Evolutionary conservation across 1,140 invertebrate genomes (phyloP).

Genomic region (Cydia splendana): DNA sequence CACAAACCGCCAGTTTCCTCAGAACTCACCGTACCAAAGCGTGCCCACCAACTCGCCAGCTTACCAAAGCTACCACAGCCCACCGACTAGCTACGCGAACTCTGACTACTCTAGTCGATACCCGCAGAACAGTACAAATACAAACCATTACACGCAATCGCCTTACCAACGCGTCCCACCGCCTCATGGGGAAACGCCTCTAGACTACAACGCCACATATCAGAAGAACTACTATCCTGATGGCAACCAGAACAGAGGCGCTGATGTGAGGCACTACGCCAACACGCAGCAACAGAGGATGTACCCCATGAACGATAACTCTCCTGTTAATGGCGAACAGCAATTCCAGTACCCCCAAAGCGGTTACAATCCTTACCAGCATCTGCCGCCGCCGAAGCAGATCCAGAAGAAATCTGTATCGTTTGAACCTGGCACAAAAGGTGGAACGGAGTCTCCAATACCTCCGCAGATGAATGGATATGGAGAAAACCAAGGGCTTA

Average conservation of each 20-base stretch:
- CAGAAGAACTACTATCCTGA: slow-evolving; percentile 67
- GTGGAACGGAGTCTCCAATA: slow-evolving; percentile 79
- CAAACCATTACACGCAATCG: slow-evolving; percentile 69
- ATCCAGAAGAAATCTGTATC: slow-evolving; percentile 84
- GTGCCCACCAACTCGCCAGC: slow-evolving; percentile 73
- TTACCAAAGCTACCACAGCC: slow-evolving; percentile 71
- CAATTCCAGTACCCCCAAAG: slow-evolving; percentile 65
- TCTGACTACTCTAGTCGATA: slow-evolving; percentile 74
- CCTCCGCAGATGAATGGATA: slow-evolving; percentile 73
- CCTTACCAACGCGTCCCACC: slow-evolving; percentile 81
- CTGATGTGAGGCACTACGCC: slow-evolving; percentile 58
- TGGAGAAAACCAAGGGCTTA: slow-evolving; percentile 42
- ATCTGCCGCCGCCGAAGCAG: slow-evolving; percentile 78
- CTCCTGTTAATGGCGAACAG: slow-evolving; percentile 45
- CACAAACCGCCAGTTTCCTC: slow-evolving; percentile 55
- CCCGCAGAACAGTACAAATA: slow-evolving; percentile 59
- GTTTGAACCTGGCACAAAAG: slow-evolving; percentile 84
- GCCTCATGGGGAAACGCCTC: slow-evolving; percentile 74
- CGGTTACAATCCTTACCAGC: slow-evolving; percentile 81
- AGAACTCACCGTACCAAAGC: slow-evolving; percentile 73
- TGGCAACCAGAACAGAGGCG: slow-evolving; percentile 48
- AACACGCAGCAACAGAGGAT: slow-evolving; percentile 59
- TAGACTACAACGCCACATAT: slow-evolving; percentile 69
- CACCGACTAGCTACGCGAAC: slow-evolving; percentile 73
- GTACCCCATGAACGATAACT: slow-evolving; percentile 52